Evolutionary conservation across 2,797 vertebrate species (phyloP).

Genomic region (Karalla daura): DNA sequence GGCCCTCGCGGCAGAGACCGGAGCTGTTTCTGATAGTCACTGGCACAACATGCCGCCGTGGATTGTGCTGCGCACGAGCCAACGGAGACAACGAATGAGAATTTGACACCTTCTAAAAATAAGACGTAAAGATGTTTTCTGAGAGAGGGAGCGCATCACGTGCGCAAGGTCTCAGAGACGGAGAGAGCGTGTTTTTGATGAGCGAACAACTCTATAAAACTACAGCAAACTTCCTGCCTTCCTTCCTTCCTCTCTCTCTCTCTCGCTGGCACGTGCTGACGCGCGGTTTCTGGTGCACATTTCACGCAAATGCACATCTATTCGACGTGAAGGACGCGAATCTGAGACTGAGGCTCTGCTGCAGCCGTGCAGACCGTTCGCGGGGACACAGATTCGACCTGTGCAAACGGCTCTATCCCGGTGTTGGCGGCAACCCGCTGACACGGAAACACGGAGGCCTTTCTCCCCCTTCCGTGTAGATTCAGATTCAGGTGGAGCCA

Average conservation of each 20-base stretch:
- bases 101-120: not conserved
- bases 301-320: not conserved
- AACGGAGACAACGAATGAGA: not conserved
- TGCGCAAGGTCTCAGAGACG: not conserved
- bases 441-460: slow-evolving; percentile 31
- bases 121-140: not conserved
- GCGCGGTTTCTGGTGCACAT: too few species aligned
- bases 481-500: too few species aligned
- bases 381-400: slow-evolving; percentile 14
- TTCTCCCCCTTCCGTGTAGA: too few species aligned
- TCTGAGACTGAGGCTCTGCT: not conserved
- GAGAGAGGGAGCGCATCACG: not conserved
- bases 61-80: not conserved
- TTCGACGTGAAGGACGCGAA: not conserved
- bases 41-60: too few species aligned
- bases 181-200: too few species aligned
- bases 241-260: too few species aligned
- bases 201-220: too few species aligned
- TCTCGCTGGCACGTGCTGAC: too few species aligned
- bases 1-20: too few species aligned
- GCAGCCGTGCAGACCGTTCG: not conserved
- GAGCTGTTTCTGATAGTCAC: not conserved
- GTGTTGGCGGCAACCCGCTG: slow-evolving; percentile 15
- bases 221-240: too few species aligned
- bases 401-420: slow-evolving; percentile 40